These are phyloP conservation scores for Drosophila truncata DNA, from an alignment of 1,140 invertebrate genomes.

Conservation along the genomic window DNA sequence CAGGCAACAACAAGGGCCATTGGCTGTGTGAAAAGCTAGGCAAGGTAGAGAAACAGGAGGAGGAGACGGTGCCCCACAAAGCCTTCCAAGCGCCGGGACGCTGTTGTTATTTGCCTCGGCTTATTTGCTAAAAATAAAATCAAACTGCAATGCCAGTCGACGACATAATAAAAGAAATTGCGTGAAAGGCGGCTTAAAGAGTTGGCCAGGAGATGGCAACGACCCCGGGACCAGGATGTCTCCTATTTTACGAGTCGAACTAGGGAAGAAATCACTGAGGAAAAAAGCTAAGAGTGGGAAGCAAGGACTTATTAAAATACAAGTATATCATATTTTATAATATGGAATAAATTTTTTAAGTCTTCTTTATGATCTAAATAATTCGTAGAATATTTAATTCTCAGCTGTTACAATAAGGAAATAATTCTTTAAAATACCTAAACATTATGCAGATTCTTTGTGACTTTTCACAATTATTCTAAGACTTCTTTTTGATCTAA, in stretches of 20 bases:
- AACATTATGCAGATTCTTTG: neutral
- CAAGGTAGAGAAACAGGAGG: neutral
- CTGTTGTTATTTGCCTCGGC: conserved; percentile 72
- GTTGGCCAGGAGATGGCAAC: conserved; percentile 35
- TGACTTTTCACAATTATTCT: too few relatives aligned
- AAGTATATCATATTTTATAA: too few relatives aligned
- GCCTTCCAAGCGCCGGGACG: conserved; percentile 17
- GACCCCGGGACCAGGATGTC: conserved; percentile 20
- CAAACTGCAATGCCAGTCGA: conserved; percentile 64
- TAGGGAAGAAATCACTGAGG: neutral
- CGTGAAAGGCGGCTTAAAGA: conserved; percentile 73
- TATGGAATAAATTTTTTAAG: too few relatives aligned
- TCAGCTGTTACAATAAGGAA: neutral
- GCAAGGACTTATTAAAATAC: too few relatives aligned
- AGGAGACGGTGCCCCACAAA: conserved; percentile 13
- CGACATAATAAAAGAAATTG: conserved; percentile 73
- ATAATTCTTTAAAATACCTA: neutral
- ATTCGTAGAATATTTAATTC: neutral
- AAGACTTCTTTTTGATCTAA: neutral
- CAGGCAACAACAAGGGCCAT: conserved; percentile 70
- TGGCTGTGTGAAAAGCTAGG: conserved; percentile 40
- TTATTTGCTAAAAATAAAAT: conserved; percentile 83
- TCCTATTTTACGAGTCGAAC: conserved; percentile 36
- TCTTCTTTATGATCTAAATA: neutral
- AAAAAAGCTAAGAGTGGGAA: too few relatives aligned